Percentiles rank a stretch among this genome's conserved stretches.
Evolutionary conservation across 2,888 invertebrate genomes (phyloP).

Genomic region (Macrosiphum euphorbiae): DNA sequence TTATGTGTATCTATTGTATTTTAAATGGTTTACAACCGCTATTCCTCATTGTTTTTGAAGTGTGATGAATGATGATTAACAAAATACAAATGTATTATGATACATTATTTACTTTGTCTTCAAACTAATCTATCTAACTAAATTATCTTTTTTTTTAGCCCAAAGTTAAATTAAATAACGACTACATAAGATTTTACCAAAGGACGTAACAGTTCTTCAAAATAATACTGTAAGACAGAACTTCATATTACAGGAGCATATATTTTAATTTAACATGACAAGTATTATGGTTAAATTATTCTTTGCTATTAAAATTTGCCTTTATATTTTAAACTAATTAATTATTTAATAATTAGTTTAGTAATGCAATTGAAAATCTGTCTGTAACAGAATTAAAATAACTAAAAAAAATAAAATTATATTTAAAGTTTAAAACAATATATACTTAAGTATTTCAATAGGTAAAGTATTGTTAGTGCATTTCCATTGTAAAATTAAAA

Average conservation of each 20-base stretch:
- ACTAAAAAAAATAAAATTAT: neutral
- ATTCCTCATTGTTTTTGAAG: neutral
- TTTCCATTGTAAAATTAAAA: neutral
- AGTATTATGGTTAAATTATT: neutral
- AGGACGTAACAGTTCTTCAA: neutral
- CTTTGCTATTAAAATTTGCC: neutral
- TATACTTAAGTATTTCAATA: neutral
- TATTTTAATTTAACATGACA: neutral
- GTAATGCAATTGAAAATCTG: neutral
- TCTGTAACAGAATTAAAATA: neutral
- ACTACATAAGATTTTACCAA: neutral
- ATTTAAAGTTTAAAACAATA: neutral
- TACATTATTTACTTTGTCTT: neutral
- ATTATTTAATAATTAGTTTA: neutral
- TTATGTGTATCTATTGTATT: neutral
- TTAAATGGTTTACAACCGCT: neutral
- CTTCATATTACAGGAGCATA: neutral
- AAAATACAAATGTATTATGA: neutral
- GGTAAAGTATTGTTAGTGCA: neutral
- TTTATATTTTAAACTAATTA: neutral
- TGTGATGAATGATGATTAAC: neutral
- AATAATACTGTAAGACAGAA: neutral
- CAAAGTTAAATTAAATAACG: neutral
- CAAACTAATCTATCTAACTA: neutral
- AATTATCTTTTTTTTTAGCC: neutral